Conservation (phyloP, 2,113 vertebrate genomes). For the Nematolebias whitei region DNA sequence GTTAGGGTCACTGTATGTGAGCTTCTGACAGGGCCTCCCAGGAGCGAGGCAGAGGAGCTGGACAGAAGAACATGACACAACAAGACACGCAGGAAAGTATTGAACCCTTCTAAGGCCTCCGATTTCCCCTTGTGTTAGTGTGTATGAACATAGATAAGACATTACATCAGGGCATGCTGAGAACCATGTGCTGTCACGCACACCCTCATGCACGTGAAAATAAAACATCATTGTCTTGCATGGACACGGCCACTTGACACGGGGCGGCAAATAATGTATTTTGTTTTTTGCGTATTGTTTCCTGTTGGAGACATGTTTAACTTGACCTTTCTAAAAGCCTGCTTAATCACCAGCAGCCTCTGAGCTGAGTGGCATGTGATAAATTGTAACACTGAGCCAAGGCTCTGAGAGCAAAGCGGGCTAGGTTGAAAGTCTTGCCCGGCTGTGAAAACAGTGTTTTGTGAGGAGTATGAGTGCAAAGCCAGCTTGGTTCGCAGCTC, state of each 20-base stretch:
- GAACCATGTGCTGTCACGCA: background rate
- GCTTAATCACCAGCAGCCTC: conserved; percentile 41
- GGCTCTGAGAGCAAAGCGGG: conserved; percentile 9
- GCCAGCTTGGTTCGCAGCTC: conserved; percentile 19
- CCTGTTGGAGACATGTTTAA: conserved; percentile 24
- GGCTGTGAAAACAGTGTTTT: conserved; percentile 23
- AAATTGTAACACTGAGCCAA: conserved; percentile 31
- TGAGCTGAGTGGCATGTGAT: conserved; percentile 23
- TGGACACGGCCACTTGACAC: background rate
- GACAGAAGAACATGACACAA: conserved; percentile 18
- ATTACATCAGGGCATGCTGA: conserved; percentile 23
- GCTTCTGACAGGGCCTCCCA: conserved; percentile 40
- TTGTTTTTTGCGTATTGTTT: conserved; percentile 19
- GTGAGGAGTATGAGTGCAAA: background rate
- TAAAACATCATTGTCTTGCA: conserved; percentile 4
- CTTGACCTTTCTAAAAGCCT: conserved; percentile 42
- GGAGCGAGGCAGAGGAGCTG: conserved; percentile 18
- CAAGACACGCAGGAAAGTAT: conserved; percentile 16
- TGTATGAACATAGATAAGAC: conserved; percentile 51
- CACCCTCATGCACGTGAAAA: background rate
- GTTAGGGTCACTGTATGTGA: conserved; percentile 40
- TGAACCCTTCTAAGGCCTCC: conserved; percentile 41
- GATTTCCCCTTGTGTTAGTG: conserved; percentile 35
- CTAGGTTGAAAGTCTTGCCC: conserved; percentile 28
- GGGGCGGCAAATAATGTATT: conserved; percentile 13